Conservation (phyloP, 2,797 vertebrate genomes). For the Australoheros facetus region DNA sequence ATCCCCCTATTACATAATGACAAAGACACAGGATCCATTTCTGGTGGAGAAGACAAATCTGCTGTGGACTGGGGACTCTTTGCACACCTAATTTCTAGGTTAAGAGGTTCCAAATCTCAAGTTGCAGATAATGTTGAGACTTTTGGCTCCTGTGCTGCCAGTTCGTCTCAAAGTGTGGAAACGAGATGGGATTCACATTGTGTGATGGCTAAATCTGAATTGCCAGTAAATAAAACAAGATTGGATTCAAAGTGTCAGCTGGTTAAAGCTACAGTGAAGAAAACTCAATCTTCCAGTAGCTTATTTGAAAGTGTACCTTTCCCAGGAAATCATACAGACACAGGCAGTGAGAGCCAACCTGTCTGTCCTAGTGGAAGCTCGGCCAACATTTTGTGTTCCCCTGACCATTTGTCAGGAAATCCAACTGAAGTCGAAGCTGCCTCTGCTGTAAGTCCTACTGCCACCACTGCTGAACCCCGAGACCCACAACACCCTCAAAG, state of each 20-base stretch:
- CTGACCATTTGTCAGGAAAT: not conserved
- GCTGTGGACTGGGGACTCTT: rapidly evolving
- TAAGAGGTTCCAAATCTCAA: not conserved
- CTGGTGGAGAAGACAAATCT: rapidly evolving
- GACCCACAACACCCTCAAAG: not conserved
- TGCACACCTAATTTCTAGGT: not conserved
- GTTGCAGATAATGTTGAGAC: not conserved
- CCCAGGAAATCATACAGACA: not conserved
- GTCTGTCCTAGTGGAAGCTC: not conserved
- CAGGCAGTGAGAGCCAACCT: constrained; percentile 18
- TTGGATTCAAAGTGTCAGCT: not conserved
- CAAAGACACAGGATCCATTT: not conserved
- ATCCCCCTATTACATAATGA: not conserved
- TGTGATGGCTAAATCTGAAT: not conserved
- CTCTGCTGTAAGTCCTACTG: not conserved
- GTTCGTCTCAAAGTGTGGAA: not conserved
- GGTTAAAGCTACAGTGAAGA: not conserved
- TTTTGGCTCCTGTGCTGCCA: not conserved
- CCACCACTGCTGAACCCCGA: not conserved
- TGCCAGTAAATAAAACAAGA: not conserved
- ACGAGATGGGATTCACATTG: not conserved
- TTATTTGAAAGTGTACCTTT: not conserved
- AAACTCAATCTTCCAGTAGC: not conserved
- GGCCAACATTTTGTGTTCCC: not conserved
- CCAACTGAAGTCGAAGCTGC: not conserved